A percentile compares a stretch with the other conserved stretches of the same genome.
These are phyloP conservation scores for Amphipoea oculea DNA, from an alignment of 2,888 invertebrate species.

Conservation along the genomic window DNA sequence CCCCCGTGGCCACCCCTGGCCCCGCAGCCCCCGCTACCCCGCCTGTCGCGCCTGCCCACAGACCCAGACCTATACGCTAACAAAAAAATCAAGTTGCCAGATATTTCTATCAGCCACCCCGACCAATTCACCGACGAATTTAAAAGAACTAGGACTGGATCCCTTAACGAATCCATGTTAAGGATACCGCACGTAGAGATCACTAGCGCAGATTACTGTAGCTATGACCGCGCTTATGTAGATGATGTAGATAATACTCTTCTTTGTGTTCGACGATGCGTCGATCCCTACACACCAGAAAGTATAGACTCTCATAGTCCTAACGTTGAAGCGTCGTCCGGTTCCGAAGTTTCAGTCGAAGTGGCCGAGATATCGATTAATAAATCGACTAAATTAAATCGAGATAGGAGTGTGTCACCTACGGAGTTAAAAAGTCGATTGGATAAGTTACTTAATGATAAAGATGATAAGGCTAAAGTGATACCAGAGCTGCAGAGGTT, in stretches of 20 bases:
- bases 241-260: conserved; percentile 90
- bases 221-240: conserved; percentile 85
- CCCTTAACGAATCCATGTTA: conserved; percentile 80
- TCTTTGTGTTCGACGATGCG: conserved; percentile 80
- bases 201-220: conserved; percentile 87
- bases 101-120: conserved; percentile 65
- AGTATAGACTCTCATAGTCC: conserved; percentile 95
- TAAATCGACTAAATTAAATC: conserved; percentile 73
- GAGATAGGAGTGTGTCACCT: conserved; percentile 91
- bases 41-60: conserved; percentile 71
- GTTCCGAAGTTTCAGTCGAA: conserved; percentile 77
- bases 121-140: conserved; percentile 71
- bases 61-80: conserved; percentile 79
- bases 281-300: conserved; percentile 96
- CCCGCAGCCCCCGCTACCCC: conserved; percentile 20
- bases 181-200: conserved; percentile 87
- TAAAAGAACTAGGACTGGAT: conserved; percentile 79
- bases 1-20: conserved; percentile 57
- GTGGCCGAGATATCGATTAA: conserved; percentile 73
- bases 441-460: conserved; percentile 82
- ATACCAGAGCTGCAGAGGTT: conserved; percentile 79
- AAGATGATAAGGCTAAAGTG: conserved; percentile 71
- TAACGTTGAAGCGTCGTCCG: conserved; percentile 84
- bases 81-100: conserved; percentile 64
- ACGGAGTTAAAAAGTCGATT: conserved; percentile 91